These are phyloP conservation scores for Albula glossodonta DNA, from an alignment of 2,113 vertebrate genomes.

Conservation along the genomic window DNA sequence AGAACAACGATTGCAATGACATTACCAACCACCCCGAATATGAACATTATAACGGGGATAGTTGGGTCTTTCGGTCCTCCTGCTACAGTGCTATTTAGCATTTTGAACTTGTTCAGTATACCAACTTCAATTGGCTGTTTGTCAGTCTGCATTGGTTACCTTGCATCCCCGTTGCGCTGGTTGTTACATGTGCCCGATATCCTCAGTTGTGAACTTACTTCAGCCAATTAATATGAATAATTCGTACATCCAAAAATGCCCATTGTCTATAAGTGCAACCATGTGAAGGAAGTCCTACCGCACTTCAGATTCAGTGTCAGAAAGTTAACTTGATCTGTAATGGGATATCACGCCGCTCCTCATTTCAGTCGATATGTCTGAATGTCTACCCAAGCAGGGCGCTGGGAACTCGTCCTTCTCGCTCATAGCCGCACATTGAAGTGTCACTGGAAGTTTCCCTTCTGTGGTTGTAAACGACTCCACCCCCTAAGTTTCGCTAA, in stretches of 20 bases:
- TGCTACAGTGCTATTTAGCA: slow-evolving; percentile 18
- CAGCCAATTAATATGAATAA: background rate
- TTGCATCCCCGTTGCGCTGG: background rate
- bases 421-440: background rate
- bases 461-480: background rate
- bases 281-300: background rate
- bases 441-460: slow-evolving; percentile 10
- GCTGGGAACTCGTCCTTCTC: background rate
- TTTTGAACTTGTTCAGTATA: background rate
- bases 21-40: slow-evolving; percentile 93
- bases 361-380: background rate
- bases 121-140: background rate
- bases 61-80: slow-evolving; percentile 57
- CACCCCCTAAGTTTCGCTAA: background rate
- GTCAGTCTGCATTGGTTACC: background rate
- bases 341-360: background rate
- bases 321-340: background rate
- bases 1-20: slow-evolving; percentile 91
- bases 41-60: slow-evolving; percentile 92
- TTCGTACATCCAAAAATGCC: background rate
- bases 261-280: too few species aligned
- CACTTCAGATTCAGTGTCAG: background rate
- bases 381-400: background rate
- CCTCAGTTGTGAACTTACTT: background rate
- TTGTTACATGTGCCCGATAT: background rate